A percentile compares a stretch with the other conserved stretches of the same genome.
Evolutionary conservation across 2,888 invertebrate genomes (phyloP).

Genomic region (Chelonus formosanus): DNA sequence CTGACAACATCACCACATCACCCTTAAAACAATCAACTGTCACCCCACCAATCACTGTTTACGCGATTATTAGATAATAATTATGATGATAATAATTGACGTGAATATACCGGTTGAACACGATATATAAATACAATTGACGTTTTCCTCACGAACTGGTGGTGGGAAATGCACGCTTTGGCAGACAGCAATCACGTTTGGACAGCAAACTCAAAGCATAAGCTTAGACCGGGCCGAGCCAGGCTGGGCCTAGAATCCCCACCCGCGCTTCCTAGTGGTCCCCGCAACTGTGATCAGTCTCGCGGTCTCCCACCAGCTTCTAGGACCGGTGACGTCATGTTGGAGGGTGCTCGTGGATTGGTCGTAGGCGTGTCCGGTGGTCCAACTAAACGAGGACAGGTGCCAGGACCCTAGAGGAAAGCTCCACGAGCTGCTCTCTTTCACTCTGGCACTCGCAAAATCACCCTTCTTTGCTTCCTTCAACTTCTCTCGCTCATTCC

Average conservation of each 20-base stretch:
- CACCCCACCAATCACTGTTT: too few relatives aligned
- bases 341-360: conserved; percentile 50
- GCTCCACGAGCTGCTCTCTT: conserved; percentile 25
- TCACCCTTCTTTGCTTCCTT: conserved; percentile 24
- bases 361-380: conserved; percentile 58
- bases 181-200: conserved; percentile 40
- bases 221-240: conserved; percentile 31
- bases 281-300: conserved; percentile 20
- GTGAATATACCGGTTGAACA: background rate
- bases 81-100: too few relatives aligned
- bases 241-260: conserved; percentile 31
- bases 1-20: conserved; percentile 11
- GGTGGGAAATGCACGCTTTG: conserved; percentile 50
- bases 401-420: conserved; percentile 41
- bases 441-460: conserved; percentile 25
- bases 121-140: conserved; percentile 28
- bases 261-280: conserved; percentile 28
- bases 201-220: conserved; percentile 21
- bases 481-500: background rate
- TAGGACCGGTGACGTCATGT: conserved; percentile 59
- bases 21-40: too few relatives aligned
- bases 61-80: too few relatives aligned
- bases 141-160: conserved; percentile 54
- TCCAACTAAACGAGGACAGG: conserved; percentile 58
- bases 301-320: conserved; percentile 24